phyloP scores from a whole-genome alignment of 2,113 vertebrate species.

The Sarotherodon lohbergeri region DNA sequence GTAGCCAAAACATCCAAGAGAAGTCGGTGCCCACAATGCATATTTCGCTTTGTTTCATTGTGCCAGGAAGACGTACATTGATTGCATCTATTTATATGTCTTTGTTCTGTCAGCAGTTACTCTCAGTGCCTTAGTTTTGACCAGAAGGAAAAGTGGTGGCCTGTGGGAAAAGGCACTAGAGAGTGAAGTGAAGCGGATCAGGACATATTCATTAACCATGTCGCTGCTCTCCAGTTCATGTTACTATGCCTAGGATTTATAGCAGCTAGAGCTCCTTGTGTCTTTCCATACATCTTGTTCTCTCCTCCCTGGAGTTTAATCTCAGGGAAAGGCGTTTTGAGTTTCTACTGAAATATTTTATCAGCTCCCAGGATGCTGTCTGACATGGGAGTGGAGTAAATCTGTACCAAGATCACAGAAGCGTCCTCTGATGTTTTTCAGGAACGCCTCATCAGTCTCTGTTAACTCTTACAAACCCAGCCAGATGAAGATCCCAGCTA shows the following conservation, averaged over 20 bases:
- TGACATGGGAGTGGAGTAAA: slow-evolving; percentile 45
- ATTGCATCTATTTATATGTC: not conserved
- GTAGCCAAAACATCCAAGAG: slow-evolving; percentile 29
- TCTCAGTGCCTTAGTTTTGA: not conserved
- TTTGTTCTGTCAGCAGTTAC: not conserved
- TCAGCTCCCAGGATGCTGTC: slow-evolving; percentile 46
- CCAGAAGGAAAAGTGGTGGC: not conserved
- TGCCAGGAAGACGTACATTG: not conserved
- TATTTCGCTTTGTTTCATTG: not conserved
- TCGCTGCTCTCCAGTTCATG: slow-evolving; percentile 7
- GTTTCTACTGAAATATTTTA: slow-evolving; percentile 59
- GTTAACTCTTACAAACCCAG: slow-evolving; percentile 32
- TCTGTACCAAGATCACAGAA: slow-evolving; percentile 26
- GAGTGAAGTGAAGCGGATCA: slow-evolving; percentile 33
- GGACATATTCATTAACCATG: slow-evolving; percentile 51
- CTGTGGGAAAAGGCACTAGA: slow-evolving; percentile 31
- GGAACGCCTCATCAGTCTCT: slow-evolving; percentile 36
- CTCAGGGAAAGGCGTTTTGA: slow-evolving; percentile 19
- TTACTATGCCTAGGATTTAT: slow-evolving; percentile 44
- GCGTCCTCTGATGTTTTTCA: slow-evolving; percentile 41
- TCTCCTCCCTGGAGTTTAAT: slow-evolving; percentile 22
- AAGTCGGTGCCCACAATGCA: not conserved
- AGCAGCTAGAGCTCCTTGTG: slow-evolving; percentile 32
- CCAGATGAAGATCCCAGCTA: slow-evolving; percentile 23
- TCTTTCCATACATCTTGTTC: not conserved